Conservation (phyloP, 2,113 vertebrate genomes). For the Pelobates fuscus region DNA sequence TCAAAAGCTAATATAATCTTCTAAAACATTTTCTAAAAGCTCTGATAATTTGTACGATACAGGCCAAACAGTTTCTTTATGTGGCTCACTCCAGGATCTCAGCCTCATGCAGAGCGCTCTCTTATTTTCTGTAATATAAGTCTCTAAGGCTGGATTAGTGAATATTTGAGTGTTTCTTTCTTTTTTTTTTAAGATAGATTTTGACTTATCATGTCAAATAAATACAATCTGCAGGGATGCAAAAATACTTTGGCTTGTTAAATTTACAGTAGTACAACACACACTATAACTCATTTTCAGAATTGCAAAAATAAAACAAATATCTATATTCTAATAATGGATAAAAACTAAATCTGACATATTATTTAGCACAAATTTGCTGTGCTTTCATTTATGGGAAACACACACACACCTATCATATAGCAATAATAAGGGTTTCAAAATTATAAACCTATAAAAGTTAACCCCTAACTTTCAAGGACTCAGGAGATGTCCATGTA, state of each 20-base stretch:
- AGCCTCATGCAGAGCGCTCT: conserved; percentile 30
- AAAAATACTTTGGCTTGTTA: not conserved
- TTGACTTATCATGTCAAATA: not conserved
- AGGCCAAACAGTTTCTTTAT: conserved; percentile 43
- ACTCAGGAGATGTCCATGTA: no score
- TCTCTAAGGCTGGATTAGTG: conserved; percentile 37
- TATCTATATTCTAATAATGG: not conserved
- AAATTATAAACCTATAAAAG: no score
- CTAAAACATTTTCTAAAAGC: conserved; percentile 53
- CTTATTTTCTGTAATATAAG: conserved; percentile 21
- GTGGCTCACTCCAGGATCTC: conserved; percentile 31
- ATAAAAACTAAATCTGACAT: not conserved
- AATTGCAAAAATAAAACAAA: not conserved
- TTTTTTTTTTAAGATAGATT: not conserved
- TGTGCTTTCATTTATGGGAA: no score
- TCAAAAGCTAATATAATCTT: conserved; percentile 29
- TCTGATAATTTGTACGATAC: conserved; percentile 38
- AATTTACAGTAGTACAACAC: not conserved
- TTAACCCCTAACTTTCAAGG: no score
- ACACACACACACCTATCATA: no score
- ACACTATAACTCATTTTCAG: not conserved
- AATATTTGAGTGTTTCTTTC: conserved; percentile 16
- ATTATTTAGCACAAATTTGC: not conserved
- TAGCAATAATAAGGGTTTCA: no score
- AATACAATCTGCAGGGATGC: not conserved